phyloP scores from a whole-genome alignment of 1,140 invertebrate species.

The Leptinotarsa lineolata region DNA sequence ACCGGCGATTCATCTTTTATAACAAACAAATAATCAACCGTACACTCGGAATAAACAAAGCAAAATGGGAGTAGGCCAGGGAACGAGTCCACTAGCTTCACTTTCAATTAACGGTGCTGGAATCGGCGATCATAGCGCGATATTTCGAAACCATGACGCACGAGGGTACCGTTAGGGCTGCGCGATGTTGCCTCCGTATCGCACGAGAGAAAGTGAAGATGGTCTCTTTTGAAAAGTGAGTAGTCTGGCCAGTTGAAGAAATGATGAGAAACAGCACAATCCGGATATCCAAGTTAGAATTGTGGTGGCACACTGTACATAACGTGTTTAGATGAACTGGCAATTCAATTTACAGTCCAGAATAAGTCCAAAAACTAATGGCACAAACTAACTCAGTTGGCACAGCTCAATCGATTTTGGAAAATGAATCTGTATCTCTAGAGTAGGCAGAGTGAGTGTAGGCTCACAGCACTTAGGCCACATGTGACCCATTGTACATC shows the following conservation, averaged over 20 bases:
- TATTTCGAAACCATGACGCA: conserved; percentile 35
- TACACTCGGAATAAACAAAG: conserved; percentile 22
- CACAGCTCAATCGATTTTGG: too few species aligned
- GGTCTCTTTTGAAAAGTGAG: background rate
- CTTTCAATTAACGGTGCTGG: conserved; percentile 40
- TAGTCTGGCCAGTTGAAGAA: background rate
- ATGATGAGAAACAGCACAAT: background rate
- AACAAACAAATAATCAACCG: conserved; percentile 32
- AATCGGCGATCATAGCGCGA: conserved; percentile 29
- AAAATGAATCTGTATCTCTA: too few species aligned
- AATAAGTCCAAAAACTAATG: too few species aligned
- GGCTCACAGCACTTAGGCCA: too few species aligned
- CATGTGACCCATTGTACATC: too few species aligned
- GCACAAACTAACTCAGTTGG: too few species aligned
- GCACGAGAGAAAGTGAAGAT: conserved; percentile 15
- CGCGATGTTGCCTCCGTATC: conserved; percentile 3
- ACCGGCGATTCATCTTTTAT: conserved; percentile 10
- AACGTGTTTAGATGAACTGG: too few species aligned
- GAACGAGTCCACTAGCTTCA: conserved; percentile 39
- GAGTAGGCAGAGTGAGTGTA: too few species aligned
- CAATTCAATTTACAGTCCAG: too few species aligned
- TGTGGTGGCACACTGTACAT: too few species aligned
- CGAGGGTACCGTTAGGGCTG: conserved; percentile 40
- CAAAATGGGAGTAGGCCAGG: conserved; percentile 41
- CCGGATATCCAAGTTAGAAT: too few species aligned